phyloP scores from a whole-genome alignment of 2,888 invertebrate genomes.

The Apamea sordens region DNA sequence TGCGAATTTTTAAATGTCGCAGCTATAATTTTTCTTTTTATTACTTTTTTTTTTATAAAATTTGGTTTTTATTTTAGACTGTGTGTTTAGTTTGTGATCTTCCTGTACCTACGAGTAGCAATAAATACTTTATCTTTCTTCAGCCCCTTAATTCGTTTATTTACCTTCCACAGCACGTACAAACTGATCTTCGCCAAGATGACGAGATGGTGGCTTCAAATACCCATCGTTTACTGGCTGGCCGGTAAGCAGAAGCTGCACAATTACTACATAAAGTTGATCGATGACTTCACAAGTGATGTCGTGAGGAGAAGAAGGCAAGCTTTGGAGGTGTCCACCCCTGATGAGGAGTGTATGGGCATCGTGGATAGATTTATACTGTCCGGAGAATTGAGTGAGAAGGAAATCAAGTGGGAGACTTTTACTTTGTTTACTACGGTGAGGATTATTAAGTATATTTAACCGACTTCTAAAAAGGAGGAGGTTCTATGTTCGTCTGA shows the following conservation, averaged over 20 bases:
- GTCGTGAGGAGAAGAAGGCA: slow-evolving; percentile 74
- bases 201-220: slow-evolving; percentile 83
- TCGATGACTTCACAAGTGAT: slow-evolving; percentile 74
- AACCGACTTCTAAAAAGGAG: neutral
- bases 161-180: slow-evolving; percentile 73
- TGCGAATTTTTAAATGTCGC: too few relatives aligned
- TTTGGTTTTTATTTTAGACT: too few relatives aligned
- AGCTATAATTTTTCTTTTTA: too few relatives aligned
- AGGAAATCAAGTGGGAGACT: slow-evolving; percentile 77
- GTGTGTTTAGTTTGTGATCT: too few relatives aligned
- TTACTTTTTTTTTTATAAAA: too few relatives aligned
- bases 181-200: slow-evolving; percentile 77
- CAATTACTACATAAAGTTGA: slow-evolving; percentile 62
- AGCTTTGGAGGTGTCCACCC: slow-evolving; percentile 58
- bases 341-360: slow-evolving; percentile 72
- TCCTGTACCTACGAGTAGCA: too few relatives aligned
- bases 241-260: slow-evolving; percentile 71
- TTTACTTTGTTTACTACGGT: slow-evolving; percentile 83
- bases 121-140: too few relatives aligned
- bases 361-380: slow-evolving; percentile 80
- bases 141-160: too few relatives aligned
- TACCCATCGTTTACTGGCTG: slow-evolving; percentile 79
- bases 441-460: neutral
- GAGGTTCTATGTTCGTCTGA: neutral
- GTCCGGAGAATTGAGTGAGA: slow-evolving; percentile 74